Percentiles rank a stretch among this genome's conserved stretches.
Evolutionary conservation across 2,797 vertebrate genomes (phyloP).

Genomic region (Lophius americanus): DNA sequence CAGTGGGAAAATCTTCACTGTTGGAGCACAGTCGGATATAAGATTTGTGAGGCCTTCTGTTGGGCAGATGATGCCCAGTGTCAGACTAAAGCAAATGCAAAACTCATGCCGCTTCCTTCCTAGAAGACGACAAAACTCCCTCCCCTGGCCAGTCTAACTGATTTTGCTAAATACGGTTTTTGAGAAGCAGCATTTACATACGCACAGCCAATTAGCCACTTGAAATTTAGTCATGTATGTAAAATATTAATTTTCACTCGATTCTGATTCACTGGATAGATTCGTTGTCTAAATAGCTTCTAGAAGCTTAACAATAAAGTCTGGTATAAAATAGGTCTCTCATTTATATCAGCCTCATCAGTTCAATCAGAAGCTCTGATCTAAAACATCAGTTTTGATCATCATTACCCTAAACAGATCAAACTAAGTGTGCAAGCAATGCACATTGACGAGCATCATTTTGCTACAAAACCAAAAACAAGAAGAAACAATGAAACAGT

Average conservation of each 20-base stretch:
- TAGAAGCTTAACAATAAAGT: conserved; percentile 1
- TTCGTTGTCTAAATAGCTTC: conserved; percentile 25
- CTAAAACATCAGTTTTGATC: conserved; percentile 15
- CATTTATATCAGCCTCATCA: conserved; percentile 1
- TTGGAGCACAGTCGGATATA: conserved; percentile 18
- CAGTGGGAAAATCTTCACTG: conserved; percentile 18
- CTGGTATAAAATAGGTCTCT: not conserved
- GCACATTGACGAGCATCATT: conserved; percentile 1
- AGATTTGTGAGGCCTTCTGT: conserved; percentile 42
- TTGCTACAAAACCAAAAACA: conserved; percentile 7
- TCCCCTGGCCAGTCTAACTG: conserved; percentile 4
- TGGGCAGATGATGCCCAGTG: conserved; percentile 56
- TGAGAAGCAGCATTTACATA: conserved; percentile 20
- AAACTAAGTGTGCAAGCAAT: conserved; percentile 8
- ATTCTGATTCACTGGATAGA: not conserved
- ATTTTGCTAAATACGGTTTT: not conserved
- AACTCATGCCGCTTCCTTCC: conserved; percentile 12
- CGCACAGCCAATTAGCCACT: not conserved
- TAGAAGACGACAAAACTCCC: not conserved
- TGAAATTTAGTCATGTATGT: conserved; percentile 9
- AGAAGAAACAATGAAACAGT: conserved; percentile 16
- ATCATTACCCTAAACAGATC: conserved; percentile 17
- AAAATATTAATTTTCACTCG: not conserved
- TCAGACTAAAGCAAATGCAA: conserved; percentile 40
- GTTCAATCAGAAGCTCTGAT: conserved; percentile 1